A percentile compares a stretch with the other conserved stretches of the same genome.
Conservation (phyloP, 1,140 invertebrate genomes). For the Drosophila mauritiana region DNA sequence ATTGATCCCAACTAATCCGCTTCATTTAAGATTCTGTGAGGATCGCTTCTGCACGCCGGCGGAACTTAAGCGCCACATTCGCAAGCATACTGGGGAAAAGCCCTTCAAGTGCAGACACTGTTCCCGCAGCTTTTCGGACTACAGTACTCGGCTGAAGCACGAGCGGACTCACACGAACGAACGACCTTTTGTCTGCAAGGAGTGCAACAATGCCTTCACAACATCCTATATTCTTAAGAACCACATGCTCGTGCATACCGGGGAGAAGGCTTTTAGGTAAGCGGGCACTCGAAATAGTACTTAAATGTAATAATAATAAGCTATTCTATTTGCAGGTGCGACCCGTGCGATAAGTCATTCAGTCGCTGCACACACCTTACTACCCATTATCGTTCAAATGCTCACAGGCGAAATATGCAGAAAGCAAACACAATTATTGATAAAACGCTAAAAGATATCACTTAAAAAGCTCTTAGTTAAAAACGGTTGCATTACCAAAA, state of each 20-base stretch:
- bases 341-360: slow-evolving; percentile 56
- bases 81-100: slow-evolving; percentile 57
- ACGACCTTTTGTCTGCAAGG: slow-evolving; percentile 86
- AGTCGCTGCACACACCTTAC: slow-evolving; percentile 50
- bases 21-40: slow-evolving; percentile 48
- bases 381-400: slow-evolving; percentile 60
- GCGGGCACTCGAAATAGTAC: slow-evolving; percentile 41
- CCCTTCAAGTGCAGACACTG: slow-evolving; percentile 59
- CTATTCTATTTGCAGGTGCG: slow-evolving; percentile 38
- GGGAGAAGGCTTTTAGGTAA: slow-evolving; percentile 54
- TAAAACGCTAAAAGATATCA: not conserved
- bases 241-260: slow-evolving; percentile 67
- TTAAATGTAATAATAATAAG: not conserved
- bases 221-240: slow-evolving; percentile 78
- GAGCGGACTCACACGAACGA: slow-evolving; percentile 86
- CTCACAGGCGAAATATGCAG: slow-evolving; percentile 50
- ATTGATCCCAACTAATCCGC: not conserved
- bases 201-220: slow-evolving; percentile 86
- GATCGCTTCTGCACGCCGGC: slow-evolving; percentile 62
- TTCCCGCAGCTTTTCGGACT: slow-evolving; percentile 60
- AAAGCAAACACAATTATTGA: slow-evolving; percentile 1
- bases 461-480: not conserved
- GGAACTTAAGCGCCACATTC: slow-evolving; percentile 59
- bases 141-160: slow-evolving; percentile 57
- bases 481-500: not conserved